Evolutionary conservation across 1,140 invertebrate species (phyloP).

Genomic region (Pogonomyrmex barbatus): DNA sequence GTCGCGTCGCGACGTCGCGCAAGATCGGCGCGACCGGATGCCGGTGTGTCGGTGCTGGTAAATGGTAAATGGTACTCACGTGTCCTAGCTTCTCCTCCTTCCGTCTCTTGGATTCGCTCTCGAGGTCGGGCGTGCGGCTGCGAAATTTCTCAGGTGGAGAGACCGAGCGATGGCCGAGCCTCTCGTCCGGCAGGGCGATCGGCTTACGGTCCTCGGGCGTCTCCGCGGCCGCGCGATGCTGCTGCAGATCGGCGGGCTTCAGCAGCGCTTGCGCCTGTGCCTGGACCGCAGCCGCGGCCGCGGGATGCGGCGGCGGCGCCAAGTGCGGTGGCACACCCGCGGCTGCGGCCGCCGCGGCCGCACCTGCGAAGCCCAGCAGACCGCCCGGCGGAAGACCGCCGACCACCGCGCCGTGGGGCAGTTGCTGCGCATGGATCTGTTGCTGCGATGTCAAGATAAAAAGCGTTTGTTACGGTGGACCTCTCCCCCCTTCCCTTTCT

Average conservation of each 20-base stretch:
- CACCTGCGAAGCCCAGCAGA: conserved; percentile 83
- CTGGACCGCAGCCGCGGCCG: conserved; percentile 79
- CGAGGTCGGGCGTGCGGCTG: conserved; percentile 84
- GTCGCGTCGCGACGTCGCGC: not conserved
- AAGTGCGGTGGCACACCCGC: conserved; percentile 83
- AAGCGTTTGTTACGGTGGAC: not conserved
- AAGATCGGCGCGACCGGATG: not conserved
- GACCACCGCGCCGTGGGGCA: conserved; percentile 91
- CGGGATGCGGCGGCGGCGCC: conserved; percentile 80
- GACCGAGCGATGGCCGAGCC: conserved; percentile 85
- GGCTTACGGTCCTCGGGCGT: conserved; percentile 84
- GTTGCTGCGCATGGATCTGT: conserved; percentile 96
- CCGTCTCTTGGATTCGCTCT: conserved; percentile 85
- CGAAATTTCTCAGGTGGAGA: conserved; percentile 88
- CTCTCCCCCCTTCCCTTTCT: not conserved
- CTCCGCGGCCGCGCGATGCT: conserved; percentile 79
- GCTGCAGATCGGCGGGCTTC: conserved; percentile 82
- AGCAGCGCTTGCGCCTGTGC: conserved; percentile 81
- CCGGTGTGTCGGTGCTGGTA: not conserved
- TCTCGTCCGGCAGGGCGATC: conserved; percentile 81
- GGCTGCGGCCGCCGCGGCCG: conserved; percentile 81
- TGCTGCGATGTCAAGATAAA: conserved; percentile 86
- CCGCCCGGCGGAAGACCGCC: conserved; percentile 85
- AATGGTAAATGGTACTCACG: conserved; percentile 77
- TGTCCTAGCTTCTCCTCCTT: conserved; percentile 86